Evolutionary conservation across 1,140 invertebrate genomes (phyloP), one percentile per base, ranked within the genome.

Genomic region (Lysiphlebus fabarum): DNA sequence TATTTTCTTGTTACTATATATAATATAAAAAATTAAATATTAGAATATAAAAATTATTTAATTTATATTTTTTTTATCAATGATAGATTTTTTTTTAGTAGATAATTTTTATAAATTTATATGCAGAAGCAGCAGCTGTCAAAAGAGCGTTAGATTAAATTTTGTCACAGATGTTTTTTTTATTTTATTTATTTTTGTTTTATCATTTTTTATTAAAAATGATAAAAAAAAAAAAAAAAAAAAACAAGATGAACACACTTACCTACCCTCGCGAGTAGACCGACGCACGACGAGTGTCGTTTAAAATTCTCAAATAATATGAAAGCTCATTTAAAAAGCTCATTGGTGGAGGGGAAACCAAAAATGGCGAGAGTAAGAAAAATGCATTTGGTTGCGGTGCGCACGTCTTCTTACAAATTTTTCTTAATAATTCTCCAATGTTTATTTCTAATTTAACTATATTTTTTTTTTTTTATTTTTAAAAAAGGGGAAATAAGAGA

Each of bases 231-330:
- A n/a, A 49, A 53, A 58, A 44, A 12, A 4, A 11, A n/a, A 26
- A 9, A 40, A 10, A 8, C 36, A 41, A n/a, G 41, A 43, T 33
- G 60, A 58, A 44, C 57, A 57, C 68, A 78, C 77, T 78, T 80
- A 79, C 77, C 74, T 78, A 77, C 68, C 72, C 71, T 70, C 71
- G 67, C 71, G 71, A 73, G 67, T 63, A 59, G 74, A 75, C 65
- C 68, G 67, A 71, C 73, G 70, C 72, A 70, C 68, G 69, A 70
- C 76, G 76, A 80, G 72, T 77, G 77, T 71, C 68, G 65, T 60
- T 58, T 33, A 14, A 57, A 58, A 45, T 53, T 10, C 45, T 50
- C 47, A 56, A 50, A 44, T 41, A 54, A 49, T 45, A 47, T 53
- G 37, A 61, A 61, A 64, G 53, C 53, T 60, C 45, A 5, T 47